Conservation (phyloP, 1,140 invertebrate species). For the Caenorhabditis tropicalis region DNA sequence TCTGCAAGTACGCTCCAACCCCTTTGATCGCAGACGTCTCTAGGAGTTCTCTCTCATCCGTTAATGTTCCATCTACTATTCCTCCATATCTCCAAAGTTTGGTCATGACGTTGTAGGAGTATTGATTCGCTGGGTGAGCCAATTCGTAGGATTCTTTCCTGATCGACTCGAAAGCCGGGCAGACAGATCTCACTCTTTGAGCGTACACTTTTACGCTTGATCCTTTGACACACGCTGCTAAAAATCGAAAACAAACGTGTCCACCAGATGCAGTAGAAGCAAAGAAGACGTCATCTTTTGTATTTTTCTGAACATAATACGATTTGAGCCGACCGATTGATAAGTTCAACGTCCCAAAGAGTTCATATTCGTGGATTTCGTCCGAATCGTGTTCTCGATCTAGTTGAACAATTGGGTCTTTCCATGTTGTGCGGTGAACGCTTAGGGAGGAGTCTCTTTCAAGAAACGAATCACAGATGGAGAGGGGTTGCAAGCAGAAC, state of each 20-base stretch:
- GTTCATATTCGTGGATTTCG: neutral
- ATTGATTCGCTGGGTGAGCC: neutral
- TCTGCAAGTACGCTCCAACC: neutral
- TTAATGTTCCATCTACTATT: neutral
- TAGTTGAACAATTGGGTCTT: too few species aligned
- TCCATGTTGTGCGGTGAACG: too few species aligned
- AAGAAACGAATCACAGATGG: neutral
- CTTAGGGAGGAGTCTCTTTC: neutral
- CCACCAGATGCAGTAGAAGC: neutral
- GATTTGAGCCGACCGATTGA: neutral
- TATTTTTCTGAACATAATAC: neutral
- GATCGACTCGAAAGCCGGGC: neutral
- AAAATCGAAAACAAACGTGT: neutral
- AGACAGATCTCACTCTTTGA: neutral
- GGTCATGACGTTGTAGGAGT: neutral
- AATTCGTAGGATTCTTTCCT: neutral
- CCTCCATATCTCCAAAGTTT: neutral
- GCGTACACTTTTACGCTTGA: neutral
- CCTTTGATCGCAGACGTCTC: neutral
- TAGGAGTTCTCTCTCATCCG: neutral
- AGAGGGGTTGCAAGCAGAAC: neutral
- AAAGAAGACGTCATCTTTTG: neutral
- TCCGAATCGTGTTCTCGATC: neutral
- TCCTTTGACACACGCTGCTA: neutral
- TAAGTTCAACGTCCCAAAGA: neutral